Evolutionary conservation across 2,113 vertebrate genomes (phyloP).

Genomic region (Tupaia chinensis): DNA sequence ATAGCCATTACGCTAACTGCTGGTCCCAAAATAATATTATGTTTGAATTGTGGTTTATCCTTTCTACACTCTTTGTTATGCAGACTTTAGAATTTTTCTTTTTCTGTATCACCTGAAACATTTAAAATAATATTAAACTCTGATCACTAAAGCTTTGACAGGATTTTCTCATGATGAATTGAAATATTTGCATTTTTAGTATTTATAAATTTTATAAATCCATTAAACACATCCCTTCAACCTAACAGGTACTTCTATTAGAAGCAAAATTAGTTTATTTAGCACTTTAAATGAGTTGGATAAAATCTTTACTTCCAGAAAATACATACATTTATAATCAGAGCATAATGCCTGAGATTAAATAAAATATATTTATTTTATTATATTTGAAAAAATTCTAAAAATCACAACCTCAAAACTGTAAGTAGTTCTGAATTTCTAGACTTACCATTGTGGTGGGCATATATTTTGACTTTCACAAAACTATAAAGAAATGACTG

Average conservation of each 20-base stretch:
- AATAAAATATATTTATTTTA: constrained; percentile 10
- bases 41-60: constrained; percentile 38
- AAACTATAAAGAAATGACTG: background rate
- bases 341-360: background rate
- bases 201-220: constrained; percentile 11
- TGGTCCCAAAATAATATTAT: background rate
- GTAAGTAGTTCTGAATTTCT: background rate
- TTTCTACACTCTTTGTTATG: constrained; percentile 19
- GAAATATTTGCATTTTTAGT: constrained; percentile 50
- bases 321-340: constrained; percentile 5
- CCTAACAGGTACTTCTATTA: constrained; percentile 10
- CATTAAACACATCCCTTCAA: background rate
- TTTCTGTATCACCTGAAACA: background rate
- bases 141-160: background rate
- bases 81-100: constrained; percentile 18
- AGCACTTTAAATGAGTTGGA: constrained; percentile 1
- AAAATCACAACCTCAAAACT: background rate
- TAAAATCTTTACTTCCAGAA: constrained; percentile 12
- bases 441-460: background rate
- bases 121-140: background rate
- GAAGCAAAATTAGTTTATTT: background rate
- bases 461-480: background rate
- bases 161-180: constrained; percentile 10
- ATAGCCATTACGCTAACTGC: no score
- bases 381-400: background rate